phyloP scores from a whole-genome alignment of 2,888 invertebrate genomes.

The Troides helena region DNA sequence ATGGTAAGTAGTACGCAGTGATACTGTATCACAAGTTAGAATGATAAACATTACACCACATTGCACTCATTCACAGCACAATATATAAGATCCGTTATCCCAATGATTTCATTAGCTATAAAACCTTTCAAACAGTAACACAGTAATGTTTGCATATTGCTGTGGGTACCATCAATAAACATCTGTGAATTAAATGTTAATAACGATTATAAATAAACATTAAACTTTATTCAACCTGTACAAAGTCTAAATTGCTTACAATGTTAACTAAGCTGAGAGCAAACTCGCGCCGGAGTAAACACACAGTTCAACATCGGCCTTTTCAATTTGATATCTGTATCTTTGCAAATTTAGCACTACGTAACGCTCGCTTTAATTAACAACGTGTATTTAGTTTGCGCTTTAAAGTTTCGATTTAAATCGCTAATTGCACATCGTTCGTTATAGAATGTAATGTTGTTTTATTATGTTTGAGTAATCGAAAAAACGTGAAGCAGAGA shows the following conservation, averaged over 20 bases:
- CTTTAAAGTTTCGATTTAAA: constrained; percentile 22
- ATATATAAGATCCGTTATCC: too few species aligned
- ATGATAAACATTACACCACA: too few species aligned
- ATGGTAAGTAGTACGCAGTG: too few species aligned
- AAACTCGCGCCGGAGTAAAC: not conserved
- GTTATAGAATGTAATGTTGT: constrained; percentile 1
- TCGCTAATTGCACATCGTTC: constrained; percentile 19
- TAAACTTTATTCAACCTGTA: not conserved
- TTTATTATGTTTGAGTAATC: not conserved
- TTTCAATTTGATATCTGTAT: constrained; percentile 18
- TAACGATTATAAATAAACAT: not conserved
- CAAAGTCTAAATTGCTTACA: not conserved
- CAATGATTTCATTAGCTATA: too few species aligned
- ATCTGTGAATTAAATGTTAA: not conserved
- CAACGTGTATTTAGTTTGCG: constrained; percentile 17
- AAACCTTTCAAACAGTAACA: too few species aligned
- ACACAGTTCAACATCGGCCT: constrained; percentile 8
- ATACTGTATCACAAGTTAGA: too few species aligned
- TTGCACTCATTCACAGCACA: too few species aligned
- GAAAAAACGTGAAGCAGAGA: not conserved
- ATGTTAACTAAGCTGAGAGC: not conserved
- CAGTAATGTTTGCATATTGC: too few species aligned
- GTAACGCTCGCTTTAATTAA: constrained; percentile 17
- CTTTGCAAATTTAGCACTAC: constrained; percentile 20
- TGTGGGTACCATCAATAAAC: too few species aligned